Evolutionary conservation across 2,797 vertebrate species (phyloP), one percentile per base, ranked within the genome.

Genomic region (Aplochiton taeniatus): DNA sequence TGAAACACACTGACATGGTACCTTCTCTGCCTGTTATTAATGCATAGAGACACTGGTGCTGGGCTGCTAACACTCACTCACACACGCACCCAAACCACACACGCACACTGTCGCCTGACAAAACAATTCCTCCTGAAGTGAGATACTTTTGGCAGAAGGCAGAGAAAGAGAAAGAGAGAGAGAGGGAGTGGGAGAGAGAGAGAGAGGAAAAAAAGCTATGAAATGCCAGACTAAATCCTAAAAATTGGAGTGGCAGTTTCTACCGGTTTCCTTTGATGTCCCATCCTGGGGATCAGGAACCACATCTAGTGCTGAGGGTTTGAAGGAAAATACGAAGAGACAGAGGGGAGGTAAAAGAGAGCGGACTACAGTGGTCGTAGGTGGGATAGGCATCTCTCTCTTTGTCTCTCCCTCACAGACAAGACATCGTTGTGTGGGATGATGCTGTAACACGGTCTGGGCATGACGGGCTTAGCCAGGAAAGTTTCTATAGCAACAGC

Each of bases 401-500:
- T 6, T 10, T 17, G 9, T 56, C 41, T 58, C 42, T 59, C 57
- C 17, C n/a, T 56, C 19, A n/a, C 47, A 13, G 50, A 54, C 50
- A 13, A 16, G 11, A 46, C 46, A 4, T 43, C 47, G 12, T 50
- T 61, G 44, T 19, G 58, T 51, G 42, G 17, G 49, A 51, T 31
- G 31, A 31, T 31, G 31, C 31, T n/a, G 49, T 4, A 16, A 51
- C 16, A 11, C 48, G 64, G 66, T 58, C 66, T 72, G 64, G 76
- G 55, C 20, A 41, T 63, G 65, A 64, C 61, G 68, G 68, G 69
- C 77, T 80, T 75, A 66, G 63, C 19, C 45, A 61, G 62, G 61
- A 63, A 65, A 64, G 79, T 84, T 70, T 68, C 77, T 74, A 81
- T 82, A 76, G 79, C 80, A 82, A 79, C 55, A 41, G 55, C n/a